Percentiles rank a stretch among this genome's conserved stretches.
phyloP scores from a whole-genome alignment of 1,140 invertebrate genomes.

The Ptiloglossa arizonensis region DNA sequence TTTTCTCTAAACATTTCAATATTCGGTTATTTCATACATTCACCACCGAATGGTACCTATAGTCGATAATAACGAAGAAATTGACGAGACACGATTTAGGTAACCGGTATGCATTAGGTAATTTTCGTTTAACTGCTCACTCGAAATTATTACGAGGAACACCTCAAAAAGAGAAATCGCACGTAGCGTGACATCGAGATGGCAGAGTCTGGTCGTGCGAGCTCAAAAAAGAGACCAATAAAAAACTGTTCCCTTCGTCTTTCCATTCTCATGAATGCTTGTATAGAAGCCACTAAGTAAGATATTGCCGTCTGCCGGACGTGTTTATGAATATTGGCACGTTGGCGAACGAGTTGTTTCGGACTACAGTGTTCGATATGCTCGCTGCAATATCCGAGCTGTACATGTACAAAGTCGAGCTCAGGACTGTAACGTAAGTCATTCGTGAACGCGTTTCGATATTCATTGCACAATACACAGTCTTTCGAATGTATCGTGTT shows the following conservation, averaged over 20 bases:
- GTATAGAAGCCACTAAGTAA: constrained; percentile 52
- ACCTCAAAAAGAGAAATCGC: not conserved
- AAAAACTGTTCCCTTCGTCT: not conserved
- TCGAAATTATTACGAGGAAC: not conserved
- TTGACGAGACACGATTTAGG: too few relatives aligned
- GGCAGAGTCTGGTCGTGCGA: not conserved
- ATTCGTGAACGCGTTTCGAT: constrained; percentile 21
- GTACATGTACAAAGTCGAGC: constrained; percentile 35
- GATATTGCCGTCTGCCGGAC: constrained; percentile 58
- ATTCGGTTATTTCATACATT: too few relatives aligned
- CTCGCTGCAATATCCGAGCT: not conserved
- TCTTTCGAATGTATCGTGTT: not conserved
- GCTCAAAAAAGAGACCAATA: not conserved
- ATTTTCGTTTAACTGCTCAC: too few relatives aligned
- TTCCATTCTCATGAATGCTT: constrained; percentile 3
- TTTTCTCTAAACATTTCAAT: too few relatives aligned
- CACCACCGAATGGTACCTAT: too few relatives aligned
- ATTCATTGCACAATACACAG: not conserved
- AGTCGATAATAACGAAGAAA: too few relatives aligned
- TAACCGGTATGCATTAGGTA: too few relatives aligned
- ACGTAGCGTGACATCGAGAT: not conserved
- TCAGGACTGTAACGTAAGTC: constrained; percentile 49
- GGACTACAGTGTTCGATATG: not conserved
- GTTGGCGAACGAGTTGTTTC: constrained; percentile 55
- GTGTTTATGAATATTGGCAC: constrained; percentile 69